Percentiles rank a stretch among this genome's conserved stretches.
phyloP scores from a whole-genome alignment of 2,797 vertebrate species.

The Pangasius krempfi region DNA sequence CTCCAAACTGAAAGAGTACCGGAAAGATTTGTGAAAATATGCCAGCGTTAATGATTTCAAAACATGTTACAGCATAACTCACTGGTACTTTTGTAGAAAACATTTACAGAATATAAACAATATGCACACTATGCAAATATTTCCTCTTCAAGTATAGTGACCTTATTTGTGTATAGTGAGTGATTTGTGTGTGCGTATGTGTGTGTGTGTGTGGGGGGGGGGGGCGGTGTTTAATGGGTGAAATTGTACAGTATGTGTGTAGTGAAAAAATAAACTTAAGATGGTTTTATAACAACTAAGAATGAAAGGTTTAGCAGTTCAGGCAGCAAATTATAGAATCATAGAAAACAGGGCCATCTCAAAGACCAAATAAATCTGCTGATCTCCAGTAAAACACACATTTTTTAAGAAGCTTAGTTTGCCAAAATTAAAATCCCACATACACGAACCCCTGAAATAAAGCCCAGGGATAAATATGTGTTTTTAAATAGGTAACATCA shows the following conservation, averaged over 20 bases:
- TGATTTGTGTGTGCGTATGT: not conserved
- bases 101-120: not conserved
- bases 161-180: not conserved
- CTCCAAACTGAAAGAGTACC: not conserved
- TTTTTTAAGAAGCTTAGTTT: not conserved
- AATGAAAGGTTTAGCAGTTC: too few relatives aligned
- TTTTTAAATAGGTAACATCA: not conserved
- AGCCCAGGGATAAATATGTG: not conserved
- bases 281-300: too few relatives aligned
- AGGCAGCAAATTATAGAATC: too few relatives aligned
- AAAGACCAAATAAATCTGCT: not conserved
- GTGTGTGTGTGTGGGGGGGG: too few relatives aligned
- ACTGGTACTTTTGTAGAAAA: not conserved
- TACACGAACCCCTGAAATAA: not conserved
- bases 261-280: too few relatives aligned
- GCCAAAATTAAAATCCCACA: not conserved
- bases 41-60: not conserved
- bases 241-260: too few relatives aligned
- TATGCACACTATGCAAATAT: not conserved
- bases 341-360: too few relatives aligned
- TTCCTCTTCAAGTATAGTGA: not conserved
- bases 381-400: not conserved
- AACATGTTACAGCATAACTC: not conserved
- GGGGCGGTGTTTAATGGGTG: too few relatives aligned
- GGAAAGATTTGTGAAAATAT: not conserved